phyloP scores from a whole-genome alignment of 2,113 vertebrate genomes.

The Ptilonorhynchus violaceus region DNA sequence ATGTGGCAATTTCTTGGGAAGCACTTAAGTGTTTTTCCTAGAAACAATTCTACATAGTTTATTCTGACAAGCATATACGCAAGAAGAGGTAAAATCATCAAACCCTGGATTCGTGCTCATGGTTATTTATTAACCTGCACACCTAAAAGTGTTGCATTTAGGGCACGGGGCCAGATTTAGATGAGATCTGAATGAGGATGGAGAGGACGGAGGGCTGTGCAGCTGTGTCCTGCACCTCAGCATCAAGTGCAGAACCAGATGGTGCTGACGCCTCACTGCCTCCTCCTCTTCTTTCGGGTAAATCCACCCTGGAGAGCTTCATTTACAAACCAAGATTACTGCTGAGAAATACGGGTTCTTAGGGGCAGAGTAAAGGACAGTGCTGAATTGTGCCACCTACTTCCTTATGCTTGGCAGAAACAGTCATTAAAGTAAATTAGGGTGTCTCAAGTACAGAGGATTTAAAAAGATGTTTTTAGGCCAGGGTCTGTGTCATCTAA shows the following conservation, averaged over 20 bases:
- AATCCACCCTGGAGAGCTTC: neutral
- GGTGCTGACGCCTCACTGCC: neutral
- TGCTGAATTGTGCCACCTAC: neutral
- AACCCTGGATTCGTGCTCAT: neutral
- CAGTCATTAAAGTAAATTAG: neutral
- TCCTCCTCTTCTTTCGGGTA: neutral
- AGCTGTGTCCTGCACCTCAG: neutral
- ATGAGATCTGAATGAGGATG: neutral
- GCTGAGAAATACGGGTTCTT: neutral
- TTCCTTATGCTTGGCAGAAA: neutral
- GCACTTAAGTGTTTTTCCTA: neutral
- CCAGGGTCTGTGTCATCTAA: neutral
- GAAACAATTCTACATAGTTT: neutral
- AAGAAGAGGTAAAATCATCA: neutral
- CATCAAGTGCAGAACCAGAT: neutral
- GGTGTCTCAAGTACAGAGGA: neutral
- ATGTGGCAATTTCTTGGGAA: constrained; percentile 1
- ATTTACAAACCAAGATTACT: neutral
- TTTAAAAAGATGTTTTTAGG: neutral
- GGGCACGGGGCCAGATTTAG: neutral
- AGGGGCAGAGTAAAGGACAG: neutral
- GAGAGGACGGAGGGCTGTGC: neutral
- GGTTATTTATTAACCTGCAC: neutral
- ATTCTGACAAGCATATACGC: neutral
- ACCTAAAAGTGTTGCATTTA: neutral